Evolutionary conservation across 2,888 invertebrate genomes (phyloP).

Genomic region (Stramonita haemastoma): DNA sequence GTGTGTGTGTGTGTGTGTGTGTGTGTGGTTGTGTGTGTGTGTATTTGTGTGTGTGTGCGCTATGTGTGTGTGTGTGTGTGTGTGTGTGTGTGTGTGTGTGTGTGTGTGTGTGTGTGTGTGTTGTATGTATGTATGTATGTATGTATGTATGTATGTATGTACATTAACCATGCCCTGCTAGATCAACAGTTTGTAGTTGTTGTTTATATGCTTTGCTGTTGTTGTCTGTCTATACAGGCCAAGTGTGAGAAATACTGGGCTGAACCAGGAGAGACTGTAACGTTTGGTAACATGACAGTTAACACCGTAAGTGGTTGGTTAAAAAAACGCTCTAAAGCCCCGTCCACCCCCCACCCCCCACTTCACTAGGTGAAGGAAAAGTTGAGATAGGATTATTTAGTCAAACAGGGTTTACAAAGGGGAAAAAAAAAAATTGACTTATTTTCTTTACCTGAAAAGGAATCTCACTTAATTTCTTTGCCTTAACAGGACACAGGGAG

Average conservation of each 20-base stretch:
- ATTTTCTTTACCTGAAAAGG: too few relatives aligned
- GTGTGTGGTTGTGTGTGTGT: background rate
- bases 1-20: conserved; percentile 3
- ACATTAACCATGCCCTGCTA: too few relatives aligned
- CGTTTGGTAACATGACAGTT: conserved; percentile 78
- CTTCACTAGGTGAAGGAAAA: too few relatives aligned
- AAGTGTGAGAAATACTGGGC: conserved; percentile 82
- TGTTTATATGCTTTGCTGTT: background rate
- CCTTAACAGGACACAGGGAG: too few relatives aligned
- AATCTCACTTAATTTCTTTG: too few relatives aligned
- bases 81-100: background rate
- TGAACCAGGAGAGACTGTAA: conserved; percentile 76
- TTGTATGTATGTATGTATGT: background rate
- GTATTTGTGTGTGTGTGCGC: background rate
- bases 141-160: background rate
- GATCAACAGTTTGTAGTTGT: background rate
- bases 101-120: too few relatives aligned
- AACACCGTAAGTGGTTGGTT: conserved; percentile 43
- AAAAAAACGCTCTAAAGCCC: too few relatives aligned
- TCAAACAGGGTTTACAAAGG: too few relatives aligned
- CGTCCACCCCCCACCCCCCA: too few relatives aligned
- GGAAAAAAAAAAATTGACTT: too few relatives aligned
- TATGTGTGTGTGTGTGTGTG: background rate
- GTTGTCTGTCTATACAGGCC: conserved; percentile 74
- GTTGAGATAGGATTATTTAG: too few relatives aligned